Base-by-base conservation (phyloP, 1,140 invertebrate genomes). In the Drosophila truncata region DNA sequence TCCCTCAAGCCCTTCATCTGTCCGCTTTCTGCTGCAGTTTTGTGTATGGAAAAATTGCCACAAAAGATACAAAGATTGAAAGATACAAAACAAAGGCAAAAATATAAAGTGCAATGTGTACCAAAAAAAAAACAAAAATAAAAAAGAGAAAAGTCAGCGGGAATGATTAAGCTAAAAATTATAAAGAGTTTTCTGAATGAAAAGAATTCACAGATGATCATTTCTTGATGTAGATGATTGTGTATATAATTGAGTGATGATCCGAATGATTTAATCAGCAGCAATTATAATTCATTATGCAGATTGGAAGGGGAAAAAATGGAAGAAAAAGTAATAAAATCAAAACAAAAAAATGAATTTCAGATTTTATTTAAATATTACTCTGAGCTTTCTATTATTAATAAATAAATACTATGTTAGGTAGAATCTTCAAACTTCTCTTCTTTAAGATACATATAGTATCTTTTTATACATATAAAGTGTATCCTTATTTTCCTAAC, bases 11-110 rank as follows among this genome's bases (percentile, higher is more conserved):
- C 41, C 29, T 13, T 29, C 18, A 52, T 35, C 31, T 35, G n/a
- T 3, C 50, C 18, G 50, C 18, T 25, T 25, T 13, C 27, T 50
- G 18, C 20, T 41, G 44, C 20, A 23, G 67, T 57, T 33, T 44
- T 35, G 35, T 33, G 31, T 60, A 76, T 77, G 73, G 58, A 67
- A 77, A 76, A 57, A 54, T 74, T 75, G 42, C 67, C 71, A 74
- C 55, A 74, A 74, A 76, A 75, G 71, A 76, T 59, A 65, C 70
- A 75, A 49, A 70, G 14, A 47, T 47, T 46, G 25, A 73, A 35
- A 73, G 41, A 60, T 71, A 75, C 44, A 73, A 72, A 75, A 54
- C 57, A 54, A 73, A 73, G 42, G 49, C 33, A 35, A 62, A 61
- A 37, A 75, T 70, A 44, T 70, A 27, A 70, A 66, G 18, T 70